Evolutionary conservation across 2,113 vertebrate species (phyloP).

Genomic region (Clarias gariepinus): DNA sequence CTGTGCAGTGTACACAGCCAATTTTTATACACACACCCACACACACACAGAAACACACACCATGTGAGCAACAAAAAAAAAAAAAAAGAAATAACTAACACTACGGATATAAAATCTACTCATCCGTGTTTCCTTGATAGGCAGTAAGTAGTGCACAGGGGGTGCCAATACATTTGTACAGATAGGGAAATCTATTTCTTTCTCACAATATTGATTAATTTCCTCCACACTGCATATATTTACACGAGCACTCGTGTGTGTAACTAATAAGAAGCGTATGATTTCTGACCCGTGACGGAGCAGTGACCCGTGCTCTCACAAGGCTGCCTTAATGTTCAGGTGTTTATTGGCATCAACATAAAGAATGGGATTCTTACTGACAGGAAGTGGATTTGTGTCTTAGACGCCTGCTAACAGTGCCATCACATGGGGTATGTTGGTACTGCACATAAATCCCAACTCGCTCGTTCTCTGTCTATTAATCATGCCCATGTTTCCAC

Average conservation of each 20-base stretch:
- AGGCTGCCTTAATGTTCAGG: background rate
- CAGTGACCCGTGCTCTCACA: background rate
- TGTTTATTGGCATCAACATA: constrained; percentile 16
- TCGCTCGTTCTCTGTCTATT: background rate
- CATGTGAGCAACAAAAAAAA: background rate
- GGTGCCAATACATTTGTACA: background rate
- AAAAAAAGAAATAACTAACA: background rate
- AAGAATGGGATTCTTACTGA: constrained; percentile 15
- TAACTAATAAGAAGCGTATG: background rate
- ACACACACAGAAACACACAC: background rate
- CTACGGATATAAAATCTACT: background rate
- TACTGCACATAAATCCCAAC: background rate
- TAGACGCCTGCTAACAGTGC: constrained; percentile 42
- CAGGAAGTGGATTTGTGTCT: background rate
- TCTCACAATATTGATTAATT: background rate
- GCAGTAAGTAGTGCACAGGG: background rate
- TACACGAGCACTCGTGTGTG: background rate
- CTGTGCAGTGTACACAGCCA: background rate
- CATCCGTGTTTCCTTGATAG: background rate
- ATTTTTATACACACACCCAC: background rate
- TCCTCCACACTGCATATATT: background rate
- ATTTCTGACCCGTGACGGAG: background rate
- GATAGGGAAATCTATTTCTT: background rate
- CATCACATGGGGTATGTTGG: constrained; percentile 42
- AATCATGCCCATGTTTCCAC: constrained; percentile 2